A percentile compares a stretch with the other conserved stretches of the same genome.
phyloP scores from a whole-genome alignment of 2,888 invertebrate genomes.

The Ochlodes sylvanus region DNA sequence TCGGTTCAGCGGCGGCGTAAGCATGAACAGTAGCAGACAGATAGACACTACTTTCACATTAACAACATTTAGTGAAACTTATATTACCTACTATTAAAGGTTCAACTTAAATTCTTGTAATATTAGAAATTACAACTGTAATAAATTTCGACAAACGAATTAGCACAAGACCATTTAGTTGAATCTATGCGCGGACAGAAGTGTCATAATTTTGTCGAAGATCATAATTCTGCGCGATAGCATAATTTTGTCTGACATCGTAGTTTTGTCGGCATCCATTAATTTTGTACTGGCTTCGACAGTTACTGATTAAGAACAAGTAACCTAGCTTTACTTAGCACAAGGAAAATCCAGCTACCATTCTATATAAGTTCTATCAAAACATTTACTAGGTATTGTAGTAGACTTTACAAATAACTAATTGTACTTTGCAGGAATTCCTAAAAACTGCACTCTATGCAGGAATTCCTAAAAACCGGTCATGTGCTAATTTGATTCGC shows the following conservation, averaged over 20 bases:
- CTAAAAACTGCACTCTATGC: too few species aligned
- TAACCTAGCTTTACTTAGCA: not conserved
- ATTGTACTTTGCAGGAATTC: too few species aligned
- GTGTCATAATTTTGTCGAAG: conserved; percentile 28
- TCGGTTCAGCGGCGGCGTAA: too few species aligned
- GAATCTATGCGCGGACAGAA: conserved; percentile 10
- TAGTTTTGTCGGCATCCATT: conserved; percentile 17
- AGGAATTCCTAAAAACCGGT: too few species aligned
- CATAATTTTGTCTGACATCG: conserved; percentile 30
- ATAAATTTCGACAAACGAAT: conserved; percentile 19
- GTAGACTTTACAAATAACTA: too few species aligned
- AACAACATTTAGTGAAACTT: not conserved
- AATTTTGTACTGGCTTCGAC: conserved; percentile 16
- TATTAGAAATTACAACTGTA: not conserved
- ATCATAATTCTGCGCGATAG: conserved; percentile 21
- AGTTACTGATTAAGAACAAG: not conserved
- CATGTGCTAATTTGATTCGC: too few species aligned
- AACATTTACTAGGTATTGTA: too few species aligned
- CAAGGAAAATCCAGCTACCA: not conserved
- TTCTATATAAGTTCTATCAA: too few species aligned
- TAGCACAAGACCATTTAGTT: conserved; percentile 19
- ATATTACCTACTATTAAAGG: not conserved
- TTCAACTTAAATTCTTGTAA: not conserved
- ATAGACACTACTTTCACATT: too few species aligned
- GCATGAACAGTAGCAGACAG: too few species aligned